phyloP scores from a whole-genome alignment of 2,888 invertebrate species.

The Cheilosia impressa region DNA sequence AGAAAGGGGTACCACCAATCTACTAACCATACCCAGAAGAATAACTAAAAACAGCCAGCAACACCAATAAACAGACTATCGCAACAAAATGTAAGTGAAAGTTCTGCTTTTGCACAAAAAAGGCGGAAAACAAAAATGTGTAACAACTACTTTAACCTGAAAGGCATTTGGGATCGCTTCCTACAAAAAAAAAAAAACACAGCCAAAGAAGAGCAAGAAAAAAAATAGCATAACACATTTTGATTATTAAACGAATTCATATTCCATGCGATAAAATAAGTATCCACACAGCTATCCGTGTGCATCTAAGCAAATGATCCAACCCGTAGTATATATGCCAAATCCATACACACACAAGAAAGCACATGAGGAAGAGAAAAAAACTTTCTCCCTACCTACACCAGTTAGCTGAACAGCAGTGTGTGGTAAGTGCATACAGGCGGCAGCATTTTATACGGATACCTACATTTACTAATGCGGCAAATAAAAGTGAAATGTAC shows the following conservation, averaged over 20 bases:
- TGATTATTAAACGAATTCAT: slow-evolving; percentile 60
- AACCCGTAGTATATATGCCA: slow-evolving; percentile 61
- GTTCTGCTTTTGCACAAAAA: slow-evolving; percentile 66
- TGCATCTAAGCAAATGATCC: slow-evolving; percentile 60
- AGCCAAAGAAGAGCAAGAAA: slow-evolving; percentile 15
- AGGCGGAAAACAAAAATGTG: slow-evolving; percentile 72
- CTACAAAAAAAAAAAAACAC: slow-evolving; percentile 43
- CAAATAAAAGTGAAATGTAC: slow-evolving; percentile 75
- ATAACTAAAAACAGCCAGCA: slow-evolving; percentile 14
- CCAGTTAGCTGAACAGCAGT: slow-evolving; percentile 12
- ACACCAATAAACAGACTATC: slow-evolving; percentile 34
- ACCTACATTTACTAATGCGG: slow-evolving; percentile 53
- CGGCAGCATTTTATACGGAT: slow-evolving; percentile 6
- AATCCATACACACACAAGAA: slow-evolving; percentile 40
- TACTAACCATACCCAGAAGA: slow-evolving; percentile 20
- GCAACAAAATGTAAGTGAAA: slow-evolving; percentile 70
- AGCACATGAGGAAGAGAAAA: slow-evolving; percentile 72
- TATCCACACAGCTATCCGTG: slow-evolving; percentile 43
- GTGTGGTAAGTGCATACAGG: background rate
- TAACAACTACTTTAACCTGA: slow-evolving; percentile 60
- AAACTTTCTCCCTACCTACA: slow-evolving; percentile 74
- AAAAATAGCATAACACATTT: slow-evolving; percentile 31
- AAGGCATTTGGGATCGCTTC: slow-evolving; percentile 63
- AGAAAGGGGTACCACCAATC: slow-evolving; percentile 21
- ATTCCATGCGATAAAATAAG: slow-evolving; percentile 40